Base-by-base conservation (phyloP, 2,888 invertebrate genomes). In the Amorpha juglandis region DNA sequence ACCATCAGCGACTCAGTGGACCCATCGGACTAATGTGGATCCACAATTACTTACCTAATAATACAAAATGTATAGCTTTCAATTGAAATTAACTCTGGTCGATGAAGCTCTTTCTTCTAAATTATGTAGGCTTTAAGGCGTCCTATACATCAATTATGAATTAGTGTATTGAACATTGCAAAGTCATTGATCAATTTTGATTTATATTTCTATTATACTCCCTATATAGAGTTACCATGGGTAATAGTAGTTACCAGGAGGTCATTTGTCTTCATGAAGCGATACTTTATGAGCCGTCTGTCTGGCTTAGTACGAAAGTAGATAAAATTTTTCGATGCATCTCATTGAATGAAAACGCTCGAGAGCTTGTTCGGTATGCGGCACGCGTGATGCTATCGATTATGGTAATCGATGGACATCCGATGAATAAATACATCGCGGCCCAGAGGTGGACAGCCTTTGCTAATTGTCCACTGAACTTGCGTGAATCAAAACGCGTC, bases 371-470 rank as follows among this genome's bases (percentile, higher is more conserved):
- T 89, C 82, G 87, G 88, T 91, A 92, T 91, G 92, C 92, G 87
- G 84, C 86, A 86, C 92, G 90, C 82, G 86, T 88, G 84, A 84
- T 88, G 86, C 79, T 90, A 90, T 92, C 91, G 91, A 91, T 92
- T 92, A 92, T 92, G 92, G 91, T 92, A 92, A 93, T 93, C 92
- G 83, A 75, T 88, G 84, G 82, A 91, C 92, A 92, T 91, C 91
- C 91, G 92, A 92, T 92, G 92, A 93, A 93, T 93, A 91, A 87
- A 91, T 90, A 91, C 88, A 87, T 80, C 84, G 84, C 79, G 81
- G 83, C 87, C 84, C 86, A 90, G 90, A 92, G 92, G 92, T 93
- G 88, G 91, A 91, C 92, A 92, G 91, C 92, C 92, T 92, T 91
- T 90, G 89, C 92, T 93, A 93, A 92, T 93, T 92, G 92, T 90